Evolutionary conservation across 92 coral and sea anemone species (phyloP).

Genomic region (Phenganax subtilis): DNA sequence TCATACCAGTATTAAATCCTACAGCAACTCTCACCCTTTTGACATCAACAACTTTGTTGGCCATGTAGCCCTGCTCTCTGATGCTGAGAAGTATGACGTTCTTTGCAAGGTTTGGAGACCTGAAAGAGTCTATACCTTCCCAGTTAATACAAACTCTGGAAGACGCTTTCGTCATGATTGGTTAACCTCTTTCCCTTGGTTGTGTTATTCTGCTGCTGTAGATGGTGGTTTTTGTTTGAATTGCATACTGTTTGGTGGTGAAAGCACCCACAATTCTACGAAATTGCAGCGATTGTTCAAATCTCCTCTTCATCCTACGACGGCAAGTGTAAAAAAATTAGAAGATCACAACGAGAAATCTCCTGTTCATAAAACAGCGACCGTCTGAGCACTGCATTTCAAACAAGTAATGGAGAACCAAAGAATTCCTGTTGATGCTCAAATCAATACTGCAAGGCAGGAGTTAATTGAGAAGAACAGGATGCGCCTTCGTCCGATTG

Average conservation of each 20-base stretch:
- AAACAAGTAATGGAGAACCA: constrained; percentile 19
- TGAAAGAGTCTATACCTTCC: constrained; percentile 15
- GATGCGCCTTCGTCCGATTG: constrained; percentile 23
- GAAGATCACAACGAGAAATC: constrained; percentile 34
- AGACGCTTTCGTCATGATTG: constrained; percentile 34
- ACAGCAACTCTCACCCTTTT: constrained; percentile 22
- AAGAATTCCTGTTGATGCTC: constrained; percentile 20
- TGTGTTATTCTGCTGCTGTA: constrained; percentile 35
- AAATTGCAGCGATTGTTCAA: constrained; percentile 32
- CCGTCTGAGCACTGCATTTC: constrained; percentile 30
- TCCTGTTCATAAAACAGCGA: constrained; percentile 35
- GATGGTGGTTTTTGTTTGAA: constrained; percentile 41
- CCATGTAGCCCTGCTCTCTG: constrained; percentile 13
- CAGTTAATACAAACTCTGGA: constrained; percentile 11
- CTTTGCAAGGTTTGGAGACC: constrained; percentile 44
- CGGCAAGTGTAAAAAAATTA: constrained; percentile 27
- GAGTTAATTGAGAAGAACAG: constrained; percentile 39
- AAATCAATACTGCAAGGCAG: constrained; percentile 22
- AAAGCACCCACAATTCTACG: constrained; percentile 26
- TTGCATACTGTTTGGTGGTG: constrained; percentile 40
- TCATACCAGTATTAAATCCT: constrained; percentile 8
- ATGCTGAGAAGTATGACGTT: constrained; percentile 41
- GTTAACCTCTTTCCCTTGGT: constrained; percentile 34
- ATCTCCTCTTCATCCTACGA: constrained; percentile 27
- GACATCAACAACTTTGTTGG: constrained; percentile 30